Conservation (phyloP, 2,113 vertebrate genomes). For the Anthoscopus minutus region DNA sequence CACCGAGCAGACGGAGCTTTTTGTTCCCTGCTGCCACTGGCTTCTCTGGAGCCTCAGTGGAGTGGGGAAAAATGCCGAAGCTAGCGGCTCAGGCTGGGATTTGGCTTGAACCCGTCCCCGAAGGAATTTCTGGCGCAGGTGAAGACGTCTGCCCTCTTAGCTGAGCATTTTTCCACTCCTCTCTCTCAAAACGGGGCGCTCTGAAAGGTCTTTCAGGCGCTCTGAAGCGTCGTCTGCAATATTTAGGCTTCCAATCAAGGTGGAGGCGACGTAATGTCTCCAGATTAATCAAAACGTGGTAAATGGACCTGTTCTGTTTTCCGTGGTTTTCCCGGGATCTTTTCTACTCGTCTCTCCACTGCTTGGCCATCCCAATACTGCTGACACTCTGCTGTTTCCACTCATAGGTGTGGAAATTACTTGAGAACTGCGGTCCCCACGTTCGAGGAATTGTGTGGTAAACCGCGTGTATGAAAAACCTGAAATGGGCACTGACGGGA, state of each 20-base stretch:
- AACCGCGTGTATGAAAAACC: background rate
- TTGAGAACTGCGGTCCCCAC: rapidly evolving
- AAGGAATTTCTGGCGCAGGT: background rate
- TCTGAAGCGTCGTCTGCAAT: rapidly evolving
- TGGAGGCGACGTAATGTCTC: background rate
- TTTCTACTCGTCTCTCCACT: rapidly evolving
- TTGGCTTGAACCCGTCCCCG: background rate
- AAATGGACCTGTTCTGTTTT: background rate
- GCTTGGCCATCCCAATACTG: background rate
- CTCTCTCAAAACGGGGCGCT: background rate
- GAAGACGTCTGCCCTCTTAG: background rate
- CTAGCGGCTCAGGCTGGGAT: rapidly evolving
- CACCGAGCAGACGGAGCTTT: background rate
- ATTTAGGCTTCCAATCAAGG: background rate
- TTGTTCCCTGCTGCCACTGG: background rate
- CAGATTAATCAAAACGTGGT: rapidly evolving
- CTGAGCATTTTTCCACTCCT: rapidly evolving
- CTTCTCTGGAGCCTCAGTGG: background rate
- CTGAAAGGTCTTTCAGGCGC: too few species aligned
- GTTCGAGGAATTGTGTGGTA: background rate
- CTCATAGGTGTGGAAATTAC: background rate
- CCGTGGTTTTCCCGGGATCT: background rate
- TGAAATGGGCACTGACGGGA: background rate
- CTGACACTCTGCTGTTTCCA: background rate
- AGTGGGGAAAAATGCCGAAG: rapidly evolving